phyloP scores from a whole-genome alignment of 2,888 invertebrate species.

The Parthenolecanium corni region DNA sequence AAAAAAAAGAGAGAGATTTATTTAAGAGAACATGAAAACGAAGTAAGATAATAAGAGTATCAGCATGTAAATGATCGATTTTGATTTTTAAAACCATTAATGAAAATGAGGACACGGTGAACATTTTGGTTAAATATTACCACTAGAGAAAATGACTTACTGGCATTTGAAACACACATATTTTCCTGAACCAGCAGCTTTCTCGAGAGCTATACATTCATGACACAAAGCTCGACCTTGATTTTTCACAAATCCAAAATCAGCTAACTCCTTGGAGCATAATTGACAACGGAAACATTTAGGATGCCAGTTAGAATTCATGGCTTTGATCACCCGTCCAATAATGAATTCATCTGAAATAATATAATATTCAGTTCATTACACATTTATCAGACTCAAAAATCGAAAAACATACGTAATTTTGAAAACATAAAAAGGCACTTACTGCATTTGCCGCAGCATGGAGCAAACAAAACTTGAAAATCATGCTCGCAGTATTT shows the following conservation, averaged over 20 bases:
- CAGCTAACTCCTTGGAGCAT: conserved; percentile 83
- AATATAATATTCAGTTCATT: too few relatives aligned
- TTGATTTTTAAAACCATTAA: too few relatives aligned
- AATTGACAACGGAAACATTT: conserved; percentile 93
- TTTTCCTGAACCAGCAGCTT: conserved; percentile 87
- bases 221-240: conserved; percentile 80
- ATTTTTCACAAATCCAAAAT: conserved; percentile 92
- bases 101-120: too few relatives aligned
- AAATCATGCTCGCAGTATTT: conserved; percentile 99
- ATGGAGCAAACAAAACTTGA: conserved; percentile 89
- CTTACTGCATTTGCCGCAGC: conserved; percentile 70
- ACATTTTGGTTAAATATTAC: too few relatives aligned
- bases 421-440: conserved; percentile 3
- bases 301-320: conserved; percentile 99
- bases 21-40: too few relatives aligned
- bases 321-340: conserved; percentile 97
- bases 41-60: too few relatives aligned
- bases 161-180: conserved; percentile 98
- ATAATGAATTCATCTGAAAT: conserved; percentile 84
- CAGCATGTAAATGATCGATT: too few relatives aligned
- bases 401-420: neutral
- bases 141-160: too few relatives aligned
- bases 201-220: conserved; percentile 90
- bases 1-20: neutral
- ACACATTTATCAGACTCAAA: too few relatives aligned